phyloP scores from a whole-genome alignment of 2,888 invertebrate species.

The Camponotus fellah region DNA sequence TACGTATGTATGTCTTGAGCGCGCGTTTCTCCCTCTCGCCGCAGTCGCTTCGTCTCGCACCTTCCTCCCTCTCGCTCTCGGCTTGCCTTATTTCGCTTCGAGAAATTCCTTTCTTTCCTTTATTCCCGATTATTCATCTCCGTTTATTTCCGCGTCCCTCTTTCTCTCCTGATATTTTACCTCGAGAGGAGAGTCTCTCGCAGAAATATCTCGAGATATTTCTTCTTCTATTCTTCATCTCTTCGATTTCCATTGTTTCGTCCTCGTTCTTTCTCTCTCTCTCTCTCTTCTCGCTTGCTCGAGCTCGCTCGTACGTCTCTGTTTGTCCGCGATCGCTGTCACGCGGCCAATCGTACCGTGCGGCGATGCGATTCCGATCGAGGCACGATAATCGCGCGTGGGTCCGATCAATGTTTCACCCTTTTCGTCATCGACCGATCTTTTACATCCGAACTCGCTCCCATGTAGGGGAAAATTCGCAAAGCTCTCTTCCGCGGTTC shows the following conservation, averaged over 20 bases:
- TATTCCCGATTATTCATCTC: background rate
- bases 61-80: background rate
- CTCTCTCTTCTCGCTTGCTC: background rate
- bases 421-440: constrained; percentile 77
- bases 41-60: background rate
- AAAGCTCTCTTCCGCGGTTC: background rate
- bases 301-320: constrained; percentile 21
- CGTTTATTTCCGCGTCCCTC: constrained; percentile 9
- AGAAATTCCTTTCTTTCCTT: constrained; percentile 2
- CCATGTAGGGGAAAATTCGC: constrained; percentile 27
- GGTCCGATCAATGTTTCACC: constrained; percentile 51
- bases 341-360: background rate
- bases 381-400: constrained; percentile 64
- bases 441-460: constrained; percentile 22
- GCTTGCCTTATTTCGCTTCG: background rate
- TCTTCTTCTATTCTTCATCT: background rate
- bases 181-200: background rate
- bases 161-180: background rate
- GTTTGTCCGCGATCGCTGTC: constrained; percentile 28
- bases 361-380: background rate
- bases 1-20: background rate
- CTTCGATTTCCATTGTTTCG: constrained; percentile 28
- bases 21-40: background rate
- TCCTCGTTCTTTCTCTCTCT: background rate
- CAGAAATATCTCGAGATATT: background rate